Conservation (phyloP, 2,797 vertebrate species). For the Sternarchorhynchus goeldii region DNA sequence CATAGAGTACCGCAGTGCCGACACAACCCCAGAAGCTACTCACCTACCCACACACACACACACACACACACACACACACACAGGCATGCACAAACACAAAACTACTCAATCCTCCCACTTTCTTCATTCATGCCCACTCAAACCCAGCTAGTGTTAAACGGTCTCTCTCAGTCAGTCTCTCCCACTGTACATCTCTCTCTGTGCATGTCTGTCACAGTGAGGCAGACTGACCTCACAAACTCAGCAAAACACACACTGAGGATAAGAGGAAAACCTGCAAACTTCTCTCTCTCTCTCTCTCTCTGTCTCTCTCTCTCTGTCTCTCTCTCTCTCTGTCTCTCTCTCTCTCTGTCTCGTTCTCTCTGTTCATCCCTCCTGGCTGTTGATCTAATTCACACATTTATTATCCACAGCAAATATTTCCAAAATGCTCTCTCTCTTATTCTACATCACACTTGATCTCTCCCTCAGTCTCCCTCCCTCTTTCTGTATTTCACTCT, state of each 20-base stretch:
- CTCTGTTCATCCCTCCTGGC: constrained; percentile 45
- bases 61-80: constrained; percentile 56
- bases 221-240: constrained; percentile 35
- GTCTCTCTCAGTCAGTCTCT: constrained; percentile 3
- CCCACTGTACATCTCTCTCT: background rate
- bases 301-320: constrained; percentile 12
- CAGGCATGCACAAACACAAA: constrained; percentile 29
- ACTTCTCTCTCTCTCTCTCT: constrained; percentile 37
- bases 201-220: background rate
- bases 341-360: background rate
- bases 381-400: constrained; percentile 60
- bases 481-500: constrained; percentile 47
- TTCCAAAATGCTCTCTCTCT: constrained; percentile 60
- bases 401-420: constrained; percentile 67
- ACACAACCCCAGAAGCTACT: constrained; percentile 69
- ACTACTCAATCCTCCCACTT: constrained; percentile 24
- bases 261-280: constrained; percentile 43
- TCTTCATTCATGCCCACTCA: constrained; percentile 40
- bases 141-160: background rate
- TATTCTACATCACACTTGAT: constrained; percentile 30
- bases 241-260: constrained; percentile 36
- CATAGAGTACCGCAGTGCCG: constrained; percentile 74
- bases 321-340: background rate
- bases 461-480: constrained; percentile 51
- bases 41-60: constrained; percentile 69